These are phyloP conservation scores for Cinclus mexicanus DNA, from an alignment of 2,113 vertebrate species.

Conservation along the genomic window DNA sequence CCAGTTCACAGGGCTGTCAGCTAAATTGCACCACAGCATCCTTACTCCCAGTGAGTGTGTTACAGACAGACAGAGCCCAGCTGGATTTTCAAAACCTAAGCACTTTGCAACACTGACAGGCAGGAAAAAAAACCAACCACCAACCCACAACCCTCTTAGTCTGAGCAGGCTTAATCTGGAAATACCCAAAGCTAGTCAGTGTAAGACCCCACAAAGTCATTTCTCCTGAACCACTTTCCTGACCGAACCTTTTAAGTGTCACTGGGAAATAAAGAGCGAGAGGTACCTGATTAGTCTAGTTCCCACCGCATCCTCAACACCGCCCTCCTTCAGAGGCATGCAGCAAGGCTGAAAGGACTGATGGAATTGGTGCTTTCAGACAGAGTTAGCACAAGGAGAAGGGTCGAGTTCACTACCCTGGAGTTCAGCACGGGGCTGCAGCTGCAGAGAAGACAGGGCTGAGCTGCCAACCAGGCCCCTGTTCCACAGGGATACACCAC, in stretches of 20 bases:
- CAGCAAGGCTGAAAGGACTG: background rate
- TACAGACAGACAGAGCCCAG: conserved; percentile 38
- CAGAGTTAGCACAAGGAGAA: background rate
- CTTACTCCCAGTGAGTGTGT: background rate
- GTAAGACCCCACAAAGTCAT: background rate
- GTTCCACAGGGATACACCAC: fast-evolving
- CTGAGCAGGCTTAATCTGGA: conserved; percentile 27
- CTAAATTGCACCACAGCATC: background rate
- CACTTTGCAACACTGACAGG: conserved; percentile 27
- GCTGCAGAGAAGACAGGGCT: background rate
- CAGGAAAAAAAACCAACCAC: background rate
- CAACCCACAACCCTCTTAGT: background rate
- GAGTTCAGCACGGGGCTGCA: background rate
- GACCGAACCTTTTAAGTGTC: conserved; percentile 17
- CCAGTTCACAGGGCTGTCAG: background rate
- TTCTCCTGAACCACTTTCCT: background rate
- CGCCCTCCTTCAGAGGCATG: background rate
- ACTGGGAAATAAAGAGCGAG: background rate
- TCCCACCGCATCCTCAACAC: background rate
- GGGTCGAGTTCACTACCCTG: background rate
- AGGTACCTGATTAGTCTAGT: background rate
- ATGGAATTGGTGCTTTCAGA: conserved; percentile 1
- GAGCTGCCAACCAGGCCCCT: background rate
- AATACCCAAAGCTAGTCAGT: background rate
- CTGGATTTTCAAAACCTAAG: conserved; percentile 43